Evolutionary conservation across 2,888 invertebrate species (phyloP), one percentile per base, ranked within the genome.

Genomic region (Philereme vetulata): DNA sequence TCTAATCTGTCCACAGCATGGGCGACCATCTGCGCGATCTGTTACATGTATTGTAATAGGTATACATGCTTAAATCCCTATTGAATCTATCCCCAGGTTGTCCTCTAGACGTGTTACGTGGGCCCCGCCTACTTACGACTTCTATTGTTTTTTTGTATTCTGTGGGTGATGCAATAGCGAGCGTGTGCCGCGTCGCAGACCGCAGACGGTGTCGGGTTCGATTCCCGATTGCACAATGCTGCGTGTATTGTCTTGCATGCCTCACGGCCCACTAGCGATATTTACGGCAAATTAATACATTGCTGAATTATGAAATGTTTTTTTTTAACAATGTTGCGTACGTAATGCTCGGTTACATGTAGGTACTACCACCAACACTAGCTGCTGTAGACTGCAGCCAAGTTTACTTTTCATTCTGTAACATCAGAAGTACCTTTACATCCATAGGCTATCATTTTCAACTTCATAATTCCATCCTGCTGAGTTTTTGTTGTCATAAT

Each of bases 211-310:
- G 75, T 77, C 72, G 71, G 72, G 73, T 54, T 50, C 35, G 58
- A 81, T 79, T 81, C 82, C 77, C 76, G 70, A 64, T 80, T 81
- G 74, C 81, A 80, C 77, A 81, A 80, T 75, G 68, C 64, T 62
- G 51, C 66, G 65, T 64, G 65, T 64, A 66, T 68, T 70, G 74
- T 70, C 70, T 65, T 52, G 72, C 78, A 78, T 84, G 76, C 78
- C 76, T 59, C 58, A 74, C 74, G 68, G 67, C 70, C 58, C 67
- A 61, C 66, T 68, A 73, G 64, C 70, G 58, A 65, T 71, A 68
- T 64, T 71, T 67, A 67, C 65, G 51, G 61, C 66, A 63, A 66
- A 65, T 64, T 63, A 57, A 56, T 60, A 57, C 54, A 62, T 62
- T 51, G 38, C 50, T 51, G 35, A 51, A 54, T 62, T 62, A 54